These are phyloP conservation scores for Spatulosminthurus flaviceps DNA, from an alignment of 2,888 invertebrate species.

Conservation along the genomic window DNA sequence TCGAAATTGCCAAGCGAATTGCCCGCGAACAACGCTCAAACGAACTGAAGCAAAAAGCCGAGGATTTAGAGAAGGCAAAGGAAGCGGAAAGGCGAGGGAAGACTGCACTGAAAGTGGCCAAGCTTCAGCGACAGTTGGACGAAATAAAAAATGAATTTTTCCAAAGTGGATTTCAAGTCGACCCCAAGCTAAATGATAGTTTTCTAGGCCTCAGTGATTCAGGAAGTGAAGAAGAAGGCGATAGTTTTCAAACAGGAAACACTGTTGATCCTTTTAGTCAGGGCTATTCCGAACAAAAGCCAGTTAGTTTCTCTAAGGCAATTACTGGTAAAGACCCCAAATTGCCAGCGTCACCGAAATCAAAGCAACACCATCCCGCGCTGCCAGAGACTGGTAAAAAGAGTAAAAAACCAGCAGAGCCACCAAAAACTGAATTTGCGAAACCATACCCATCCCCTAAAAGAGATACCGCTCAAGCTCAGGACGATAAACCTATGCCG, in stretches of 20 bases:
- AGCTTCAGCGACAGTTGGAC: conserved; percentile 34
- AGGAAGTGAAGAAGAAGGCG: background rate
- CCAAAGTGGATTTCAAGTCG: conserved; percentile 20
- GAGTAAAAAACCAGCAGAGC: background rate
- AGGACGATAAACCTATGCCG: background rate
- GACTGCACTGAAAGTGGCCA: conserved; percentile 46
- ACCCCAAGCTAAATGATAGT: conserved; percentile 35
- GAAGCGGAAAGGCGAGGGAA: conserved; percentile 43
- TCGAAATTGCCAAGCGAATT: conserved; percentile 36
- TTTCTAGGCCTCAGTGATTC: conserved; percentile 39
- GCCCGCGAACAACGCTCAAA: conserved; percentile 21
- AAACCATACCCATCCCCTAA: background rate
- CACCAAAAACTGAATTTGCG: background rate
- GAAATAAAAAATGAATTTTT: conserved; percentile 33
- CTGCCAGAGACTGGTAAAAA: background rate
- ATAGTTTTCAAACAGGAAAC: background rate
- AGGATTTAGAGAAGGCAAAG: conserved; percentile 10
- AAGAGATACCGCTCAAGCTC: background rate
- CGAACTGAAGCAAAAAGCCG: conserved; percentile 7
- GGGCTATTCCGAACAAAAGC: too few relatives aligned
- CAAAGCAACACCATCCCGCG: background rate
- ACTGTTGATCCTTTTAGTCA: too few relatives aligned
- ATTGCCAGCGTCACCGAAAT: background rate
- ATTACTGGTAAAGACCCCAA: background rate
- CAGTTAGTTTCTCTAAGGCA: background rate